Conservation (phyloP, 2,888 invertebrate genomes). For the Oscheius sp. region DNA sequence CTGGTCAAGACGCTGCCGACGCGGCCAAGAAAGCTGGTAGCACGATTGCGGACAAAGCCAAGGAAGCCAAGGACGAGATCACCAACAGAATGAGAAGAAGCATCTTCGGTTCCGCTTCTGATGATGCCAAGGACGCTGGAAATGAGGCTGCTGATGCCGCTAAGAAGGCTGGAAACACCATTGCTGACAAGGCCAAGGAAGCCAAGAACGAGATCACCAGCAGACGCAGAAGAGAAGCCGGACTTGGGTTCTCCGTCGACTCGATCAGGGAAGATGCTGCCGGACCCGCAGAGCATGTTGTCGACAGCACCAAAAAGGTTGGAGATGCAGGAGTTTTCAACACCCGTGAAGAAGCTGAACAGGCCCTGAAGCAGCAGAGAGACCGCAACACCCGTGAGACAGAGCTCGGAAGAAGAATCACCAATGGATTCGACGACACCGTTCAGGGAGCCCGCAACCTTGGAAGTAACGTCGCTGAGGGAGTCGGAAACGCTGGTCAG, state of each 20-base stretch:
- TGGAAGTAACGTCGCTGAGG: conserved; percentile 36
- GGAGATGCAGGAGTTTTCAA: not conserved
- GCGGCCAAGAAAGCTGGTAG: not conserved
- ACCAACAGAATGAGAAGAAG: conserved; percentile 22
- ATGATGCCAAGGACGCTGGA: not conserved
- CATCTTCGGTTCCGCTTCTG: conserved; percentile 33
- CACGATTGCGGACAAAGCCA: too few species aligned
- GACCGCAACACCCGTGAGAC: not conserved
- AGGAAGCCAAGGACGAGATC: too few species aligned
- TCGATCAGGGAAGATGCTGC: not conserved
- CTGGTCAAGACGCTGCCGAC: conserved; percentile 10
- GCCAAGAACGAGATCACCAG: conserved; percentile 5
- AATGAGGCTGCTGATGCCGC: conserved; percentile 31
- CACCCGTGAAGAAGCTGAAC: not conserved
- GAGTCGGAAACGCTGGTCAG: conserved; percentile 17
- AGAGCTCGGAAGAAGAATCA: not conserved
- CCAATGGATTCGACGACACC: not conserved
- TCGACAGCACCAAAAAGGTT: conserved; percentile 1
- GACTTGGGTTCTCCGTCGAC: not conserved
- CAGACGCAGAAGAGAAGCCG: not conserved
- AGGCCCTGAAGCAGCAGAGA: not conserved
- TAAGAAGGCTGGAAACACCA: too few species aligned
- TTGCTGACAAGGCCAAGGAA: not conserved
- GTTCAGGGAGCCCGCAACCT: conserved; percentile 42
- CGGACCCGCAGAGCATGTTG: not conserved